Evolutionary conservation across 2,888 invertebrate genomes (phyloP).

Genomic region (Ochropleura plecta): DNA sequence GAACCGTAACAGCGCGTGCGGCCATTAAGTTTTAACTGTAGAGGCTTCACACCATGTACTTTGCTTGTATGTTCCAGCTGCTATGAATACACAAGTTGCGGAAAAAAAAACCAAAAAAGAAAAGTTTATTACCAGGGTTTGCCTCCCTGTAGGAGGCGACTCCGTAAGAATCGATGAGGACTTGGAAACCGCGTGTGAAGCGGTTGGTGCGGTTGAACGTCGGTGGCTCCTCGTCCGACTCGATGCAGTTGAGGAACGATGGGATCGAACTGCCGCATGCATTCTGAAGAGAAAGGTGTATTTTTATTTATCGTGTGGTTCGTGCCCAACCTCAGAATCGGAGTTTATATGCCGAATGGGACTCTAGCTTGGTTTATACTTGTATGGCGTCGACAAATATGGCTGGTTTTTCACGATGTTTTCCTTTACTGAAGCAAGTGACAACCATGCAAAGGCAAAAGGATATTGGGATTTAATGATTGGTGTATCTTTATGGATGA

Average conservation of each 20-base stretch:
- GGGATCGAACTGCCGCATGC: slow-evolving; percentile 96
- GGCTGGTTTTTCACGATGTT: no score
- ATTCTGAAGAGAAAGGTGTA: slow-evolving; percentile 80
- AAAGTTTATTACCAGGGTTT: slow-evolving; percentile 93
- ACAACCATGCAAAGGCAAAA: no score
- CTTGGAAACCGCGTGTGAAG: slow-evolving; percentile 98
- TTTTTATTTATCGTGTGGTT: no score
- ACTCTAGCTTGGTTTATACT: no score
- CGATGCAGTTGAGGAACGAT: slow-evolving; percentile 97
- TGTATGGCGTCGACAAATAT: no score
- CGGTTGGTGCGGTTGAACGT: slow-evolving; percentile 98
- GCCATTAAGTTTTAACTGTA: neutral
- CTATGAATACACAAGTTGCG: neutral
- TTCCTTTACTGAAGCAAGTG: no score
- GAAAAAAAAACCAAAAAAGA: neutral
- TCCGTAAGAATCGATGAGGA: slow-evolving; percentile 98
- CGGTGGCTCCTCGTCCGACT: slow-evolving; percentile 95
- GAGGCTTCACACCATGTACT: neutral
- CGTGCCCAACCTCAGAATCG: no score
- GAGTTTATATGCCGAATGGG: no score
- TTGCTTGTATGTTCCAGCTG: neutral
- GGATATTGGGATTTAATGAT: neutral
- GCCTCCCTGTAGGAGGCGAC: slow-evolving; percentile 97
- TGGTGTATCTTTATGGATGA: no score
- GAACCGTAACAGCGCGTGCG: neutral